Conservation (phyloP, 2,797 vertebrate genomes). For the Hipposideros larvatus region DNA sequence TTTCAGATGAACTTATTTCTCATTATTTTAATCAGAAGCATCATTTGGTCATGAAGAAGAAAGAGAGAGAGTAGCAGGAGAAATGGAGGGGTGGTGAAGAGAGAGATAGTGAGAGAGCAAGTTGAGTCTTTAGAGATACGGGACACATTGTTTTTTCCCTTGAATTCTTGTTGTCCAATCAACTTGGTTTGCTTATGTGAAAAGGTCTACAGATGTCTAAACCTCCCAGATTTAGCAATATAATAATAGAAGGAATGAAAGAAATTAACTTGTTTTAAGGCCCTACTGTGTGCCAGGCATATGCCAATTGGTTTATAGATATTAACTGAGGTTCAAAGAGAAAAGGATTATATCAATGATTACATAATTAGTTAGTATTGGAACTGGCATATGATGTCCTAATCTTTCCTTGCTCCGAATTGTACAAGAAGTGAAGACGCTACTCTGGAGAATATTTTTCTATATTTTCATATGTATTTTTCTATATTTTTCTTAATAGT, state of each 20-base stretch:
- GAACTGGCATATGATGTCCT: background rate
- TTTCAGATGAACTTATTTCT: background rate
- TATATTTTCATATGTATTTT: background rate
- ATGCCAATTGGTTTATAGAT: background rate
- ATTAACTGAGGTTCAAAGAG: conserved; percentile 1
- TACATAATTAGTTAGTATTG: background rate
- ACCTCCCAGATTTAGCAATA: background rate
- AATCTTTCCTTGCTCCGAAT: background rate
- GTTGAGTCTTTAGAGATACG: background rate
- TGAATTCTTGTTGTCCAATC: background rate
- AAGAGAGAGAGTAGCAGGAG: background rate
- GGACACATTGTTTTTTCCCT: background rate
- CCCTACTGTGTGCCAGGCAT: background rate
- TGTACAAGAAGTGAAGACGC: conserved; percentile 12
- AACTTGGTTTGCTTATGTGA: background rate
- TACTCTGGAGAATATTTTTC: background rate
- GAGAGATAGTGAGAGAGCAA: background rate
- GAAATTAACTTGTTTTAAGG: background rate
- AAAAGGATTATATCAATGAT: background rate
- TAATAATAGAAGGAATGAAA: conserved; percentile 21
- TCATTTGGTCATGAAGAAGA: background rate
- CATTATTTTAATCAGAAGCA: conserved; percentile 61
- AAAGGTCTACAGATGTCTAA: background rate
- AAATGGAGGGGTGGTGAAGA: background rate
- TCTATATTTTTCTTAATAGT: background rate